Evolutionary conservation across 2,797 vertebrate species (phyloP).

Genomic region (Falco biarmicus): DNA sequence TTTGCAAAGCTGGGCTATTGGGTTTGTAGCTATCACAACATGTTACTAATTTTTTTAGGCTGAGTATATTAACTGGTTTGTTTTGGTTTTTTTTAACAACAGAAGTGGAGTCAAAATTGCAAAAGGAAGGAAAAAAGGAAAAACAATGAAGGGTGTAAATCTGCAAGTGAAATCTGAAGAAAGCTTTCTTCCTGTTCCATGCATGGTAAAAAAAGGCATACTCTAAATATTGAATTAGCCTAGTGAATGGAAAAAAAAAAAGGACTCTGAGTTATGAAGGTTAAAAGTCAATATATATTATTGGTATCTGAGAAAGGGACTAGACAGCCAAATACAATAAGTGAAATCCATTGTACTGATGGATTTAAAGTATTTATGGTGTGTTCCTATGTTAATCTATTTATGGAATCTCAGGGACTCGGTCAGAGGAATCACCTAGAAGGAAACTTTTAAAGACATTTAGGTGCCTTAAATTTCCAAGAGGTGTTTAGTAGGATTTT

Average conservation of each 20-base stretch:
- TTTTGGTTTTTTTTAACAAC: background rate
- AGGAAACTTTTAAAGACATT: background rate
- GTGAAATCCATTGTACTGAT: background rate
- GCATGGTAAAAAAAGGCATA: background rate
- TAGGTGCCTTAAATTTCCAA: background rate
- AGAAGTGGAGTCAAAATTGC: background rate
- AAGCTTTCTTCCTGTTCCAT: background rate
- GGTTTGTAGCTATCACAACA: background rate
- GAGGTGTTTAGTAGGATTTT: background rate
- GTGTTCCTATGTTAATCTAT: background rate
- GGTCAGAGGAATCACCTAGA: background rate
- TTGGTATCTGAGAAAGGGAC: background rate
- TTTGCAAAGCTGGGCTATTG: background rate
- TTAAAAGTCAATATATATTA: background rate
- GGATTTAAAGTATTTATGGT: background rate
- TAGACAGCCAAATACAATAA: background rate
- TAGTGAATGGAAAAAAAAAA: background rate
- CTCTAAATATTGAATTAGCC: background rate
- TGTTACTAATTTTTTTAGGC: background rate
- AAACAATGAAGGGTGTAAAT: background rate
- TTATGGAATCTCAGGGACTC: background rate
- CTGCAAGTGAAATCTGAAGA: background rate
- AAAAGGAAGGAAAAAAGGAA: background rate
- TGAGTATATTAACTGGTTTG: background rate
- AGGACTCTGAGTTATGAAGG: background rate